Conservation (phyloP, 2,797 vertebrate species). For the Ceyx erithaca region DNA sequence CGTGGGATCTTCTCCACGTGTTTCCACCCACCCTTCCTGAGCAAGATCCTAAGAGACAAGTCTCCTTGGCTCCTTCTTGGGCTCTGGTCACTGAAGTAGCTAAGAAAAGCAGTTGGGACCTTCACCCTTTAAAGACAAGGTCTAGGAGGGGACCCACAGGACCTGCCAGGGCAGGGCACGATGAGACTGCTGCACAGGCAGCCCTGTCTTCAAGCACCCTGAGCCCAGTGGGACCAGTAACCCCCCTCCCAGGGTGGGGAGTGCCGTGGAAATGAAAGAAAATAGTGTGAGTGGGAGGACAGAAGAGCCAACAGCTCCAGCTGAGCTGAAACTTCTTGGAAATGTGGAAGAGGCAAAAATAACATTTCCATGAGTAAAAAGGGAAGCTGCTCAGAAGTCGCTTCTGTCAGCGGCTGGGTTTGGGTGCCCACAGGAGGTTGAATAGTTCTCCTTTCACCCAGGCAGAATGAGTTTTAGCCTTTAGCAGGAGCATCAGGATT, state of each 20-base stretch:
- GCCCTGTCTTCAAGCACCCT: not conserved
- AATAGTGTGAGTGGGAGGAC: not conserved
- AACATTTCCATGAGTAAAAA: not conserved
- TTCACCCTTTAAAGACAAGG: not conserved
- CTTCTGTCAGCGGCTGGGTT: not conserved
- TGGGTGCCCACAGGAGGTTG: not conserved
- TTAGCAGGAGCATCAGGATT: not conserved
- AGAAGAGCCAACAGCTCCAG: not conserved
- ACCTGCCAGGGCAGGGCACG: not conserved
- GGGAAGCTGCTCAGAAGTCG: not conserved
- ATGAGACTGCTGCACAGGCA: not conserved
- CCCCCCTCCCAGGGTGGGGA: not conserved
- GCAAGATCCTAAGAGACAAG: not conserved
- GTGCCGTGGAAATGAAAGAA: not conserved
- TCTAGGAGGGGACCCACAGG: not conserved
- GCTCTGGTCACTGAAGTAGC: not conserved
- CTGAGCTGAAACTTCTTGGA: not conserved
- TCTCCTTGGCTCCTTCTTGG: not conserved
- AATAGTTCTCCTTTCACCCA: not conserved
- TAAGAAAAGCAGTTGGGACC: not conserved
- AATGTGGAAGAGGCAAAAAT: not conserved
- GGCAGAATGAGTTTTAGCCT: not conserved
- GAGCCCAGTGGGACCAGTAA: not conserved
- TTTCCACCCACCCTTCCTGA: not conserved
- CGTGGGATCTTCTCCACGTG: accelerated